Conservation (phyloP, 2,888 invertebrate genomes). For the Tenthredo amoena region DNA sequence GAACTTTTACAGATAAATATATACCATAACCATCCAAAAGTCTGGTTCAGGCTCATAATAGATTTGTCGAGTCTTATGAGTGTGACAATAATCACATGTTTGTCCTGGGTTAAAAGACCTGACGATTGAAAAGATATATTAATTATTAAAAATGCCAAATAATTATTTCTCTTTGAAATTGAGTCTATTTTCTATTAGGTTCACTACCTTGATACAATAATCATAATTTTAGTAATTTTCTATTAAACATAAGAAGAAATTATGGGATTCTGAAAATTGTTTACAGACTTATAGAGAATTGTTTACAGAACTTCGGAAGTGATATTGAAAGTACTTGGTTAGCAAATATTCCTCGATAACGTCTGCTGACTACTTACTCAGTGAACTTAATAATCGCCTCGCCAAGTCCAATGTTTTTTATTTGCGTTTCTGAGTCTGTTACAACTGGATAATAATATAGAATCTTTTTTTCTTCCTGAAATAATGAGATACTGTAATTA, state of each 20-base stretch:
- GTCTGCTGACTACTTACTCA: conserved; percentile 83
- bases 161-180: neutral
- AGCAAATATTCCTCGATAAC: neutral
- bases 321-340: neutral
- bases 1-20: conserved; percentile 57
- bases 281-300: neutral
- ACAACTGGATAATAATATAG: conserved; percentile 91
- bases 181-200: neutral
- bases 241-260: neutral
- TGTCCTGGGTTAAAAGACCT: conserved; percentile 91
- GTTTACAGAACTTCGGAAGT: neutral
- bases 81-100: conserved; percentile 91
- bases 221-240: neutral
- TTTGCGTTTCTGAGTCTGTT: conserved; percentile 89
- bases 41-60: conserved; percentile 93
- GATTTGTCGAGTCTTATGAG: conserved; percentile 92
- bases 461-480: conserved; percentile 93
- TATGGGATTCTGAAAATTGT: neutral
- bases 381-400: conserved; percentile 98
- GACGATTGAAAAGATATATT: conserved; percentile 67
- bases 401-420: conserved; percentile 95
- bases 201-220: neutral
- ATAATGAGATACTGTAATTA: conserved; percentile 53
- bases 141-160: neutral
- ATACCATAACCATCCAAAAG: conserved; percentile 95